phyloP scores from a whole-genome alignment of 2,797 vertebrate species.

The Apogon hyalosoma region DNA sequence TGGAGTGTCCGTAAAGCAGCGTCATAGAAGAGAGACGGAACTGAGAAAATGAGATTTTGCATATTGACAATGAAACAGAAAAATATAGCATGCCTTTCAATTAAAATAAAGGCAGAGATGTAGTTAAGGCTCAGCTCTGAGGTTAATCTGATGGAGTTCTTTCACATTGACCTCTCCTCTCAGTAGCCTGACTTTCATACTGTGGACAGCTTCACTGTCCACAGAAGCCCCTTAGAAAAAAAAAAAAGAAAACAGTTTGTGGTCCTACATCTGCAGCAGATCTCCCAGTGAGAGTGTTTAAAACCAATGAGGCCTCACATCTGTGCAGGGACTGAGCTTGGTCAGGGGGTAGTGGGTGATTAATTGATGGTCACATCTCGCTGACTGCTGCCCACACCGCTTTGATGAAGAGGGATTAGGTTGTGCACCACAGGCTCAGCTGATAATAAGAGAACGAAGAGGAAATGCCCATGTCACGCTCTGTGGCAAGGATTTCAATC shows the following conservation, averaged over 20 bases:
- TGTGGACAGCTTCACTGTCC: constrained; percentile 67
- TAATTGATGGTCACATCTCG: constrained; percentile 85
- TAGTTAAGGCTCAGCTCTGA: constrained; percentile 69
- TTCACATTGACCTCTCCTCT: constrained; percentile 57
- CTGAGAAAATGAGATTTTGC: constrained; percentile 72
- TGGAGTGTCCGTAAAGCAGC: constrained; percentile 69
- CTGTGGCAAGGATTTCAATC: constrained; percentile 82
- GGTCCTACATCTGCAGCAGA: constrained; percentile 66
- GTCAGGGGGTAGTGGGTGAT: constrained; percentile 81
- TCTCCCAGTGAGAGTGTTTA: constrained; percentile 79
- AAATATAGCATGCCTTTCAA: constrained; percentile 67
- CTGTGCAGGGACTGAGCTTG: constrained; percentile 71
- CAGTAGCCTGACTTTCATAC: constrained; percentile 56
- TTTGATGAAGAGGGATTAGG: constrained; percentile 90
- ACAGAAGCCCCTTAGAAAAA: constrained; percentile 62
- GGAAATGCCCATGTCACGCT: constrained; percentile 78
- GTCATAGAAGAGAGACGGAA: constrained; percentile 69
- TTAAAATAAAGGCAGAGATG: constrained; percentile 69
- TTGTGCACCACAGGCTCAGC: constrained; percentile 81
- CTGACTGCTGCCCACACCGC: constrained; percentile 83
- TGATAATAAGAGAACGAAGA: constrained; percentile 82
- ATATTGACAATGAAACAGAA: constrained; percentile 47
- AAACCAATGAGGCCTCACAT: constrained; percentile 79
- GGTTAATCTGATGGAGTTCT: constrained; percentile 75
- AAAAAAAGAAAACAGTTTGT: constrained; percentile 60